Conservation (phyloP, 2,888 invertebrate genomes). For the Drosophila acutilabella region DNA sequence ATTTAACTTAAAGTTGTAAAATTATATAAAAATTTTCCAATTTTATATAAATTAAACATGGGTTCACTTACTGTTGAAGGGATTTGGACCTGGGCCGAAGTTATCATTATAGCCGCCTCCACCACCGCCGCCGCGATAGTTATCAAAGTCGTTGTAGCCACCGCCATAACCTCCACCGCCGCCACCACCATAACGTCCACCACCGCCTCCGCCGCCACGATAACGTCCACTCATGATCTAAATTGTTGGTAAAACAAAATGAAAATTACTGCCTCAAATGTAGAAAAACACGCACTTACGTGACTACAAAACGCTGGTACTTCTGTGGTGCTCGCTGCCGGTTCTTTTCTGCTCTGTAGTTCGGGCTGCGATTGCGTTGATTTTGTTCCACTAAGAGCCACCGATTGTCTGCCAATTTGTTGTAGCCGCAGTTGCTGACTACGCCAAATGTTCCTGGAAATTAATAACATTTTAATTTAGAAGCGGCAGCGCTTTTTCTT, state of each 20-base stretch:
- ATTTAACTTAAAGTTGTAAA: neutral
- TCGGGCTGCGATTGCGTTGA: conserved; percentile 30
- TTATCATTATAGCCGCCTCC: conserved; percentile 68
- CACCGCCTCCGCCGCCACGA: conserved; percentile 66
- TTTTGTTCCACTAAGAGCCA: conserved; percentile 33
- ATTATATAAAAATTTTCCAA: neutral
- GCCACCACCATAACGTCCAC: conserved; percentile 67
- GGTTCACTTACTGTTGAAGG: conserved; percentile 73
- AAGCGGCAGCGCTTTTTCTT: conserved; percentile 15
- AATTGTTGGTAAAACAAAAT: conserved; percentile 11
- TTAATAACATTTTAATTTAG: conserved; percentile 71
- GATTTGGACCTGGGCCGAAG: conserved; percentile 72
- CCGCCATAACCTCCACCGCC: conserved; percentile 62
- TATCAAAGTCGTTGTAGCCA: conserved; percentile 68
- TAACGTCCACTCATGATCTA: conserved; percentile 81
- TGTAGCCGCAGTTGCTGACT: conserved; percentile 60
- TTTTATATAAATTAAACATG: neutral
- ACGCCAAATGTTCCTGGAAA: conserved; percentile 74
- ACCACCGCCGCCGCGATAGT: conserved; percentile 55
- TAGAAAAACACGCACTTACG: conserved; percentile 68
- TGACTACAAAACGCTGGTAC: conserved; percentile 59
- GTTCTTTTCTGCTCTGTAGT: conserved; percentile 23
- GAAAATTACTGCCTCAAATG: neutral
- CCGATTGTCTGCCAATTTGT: conserved; percentile 49
- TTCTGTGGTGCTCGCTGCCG: conserved; percentile 34